Conservation (phyloP, 1,140 invertebrate species). For the Notospermus geniculatus region DNA sequence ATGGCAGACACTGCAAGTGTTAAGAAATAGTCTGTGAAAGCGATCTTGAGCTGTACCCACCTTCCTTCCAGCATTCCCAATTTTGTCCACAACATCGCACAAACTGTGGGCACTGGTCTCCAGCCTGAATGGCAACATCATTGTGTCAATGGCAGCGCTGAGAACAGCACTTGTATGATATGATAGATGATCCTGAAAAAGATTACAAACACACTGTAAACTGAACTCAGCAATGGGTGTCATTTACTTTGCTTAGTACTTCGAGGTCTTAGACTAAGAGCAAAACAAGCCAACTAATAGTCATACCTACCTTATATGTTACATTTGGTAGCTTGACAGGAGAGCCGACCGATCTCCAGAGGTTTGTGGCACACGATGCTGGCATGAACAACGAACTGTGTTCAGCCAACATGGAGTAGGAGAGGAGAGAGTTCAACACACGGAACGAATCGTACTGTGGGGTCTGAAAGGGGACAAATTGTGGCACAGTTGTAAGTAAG, state of each 20-base stretch:
- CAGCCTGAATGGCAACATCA: slow-evolving; percentile 72
- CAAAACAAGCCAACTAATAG: too few species aligned
- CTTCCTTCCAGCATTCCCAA: slow-evolving; percentile 35
- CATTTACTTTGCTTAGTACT: background rate
- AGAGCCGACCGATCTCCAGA: slow-evolving; percentile 31
- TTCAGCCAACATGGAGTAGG: slow-evolving; percentile 20
- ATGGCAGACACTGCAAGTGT: too few species aligned
- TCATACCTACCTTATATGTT: slow-evolving; percentile 60
- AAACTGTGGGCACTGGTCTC: slow-evolving; percentile 22
- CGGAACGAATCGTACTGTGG: slow-evolving; percentile 26
- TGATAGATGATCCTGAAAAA: slow-evolving; percentile 60
- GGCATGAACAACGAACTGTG: slow-evolving; percentile 37
- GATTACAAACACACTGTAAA: slow-evolving; percentile 21
- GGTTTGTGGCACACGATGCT: slow-evolving; percentile 28
- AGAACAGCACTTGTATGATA: slow-evolving; percentile 81
- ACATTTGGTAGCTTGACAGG: slow-evolving; percentile 31
- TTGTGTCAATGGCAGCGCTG: slow-evolving; percentile 75
- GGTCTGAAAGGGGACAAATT: slow-evolving; percentile 35
- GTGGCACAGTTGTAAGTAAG: too few species aligned
- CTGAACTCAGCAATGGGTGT: too few species aligned
- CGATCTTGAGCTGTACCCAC: too few species aligned
- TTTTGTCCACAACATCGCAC: slow-evolving; percentile 29
- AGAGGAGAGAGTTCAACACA: slow-evolving; percentile 37
- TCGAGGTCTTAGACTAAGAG: slow-evolving; percentile 44
- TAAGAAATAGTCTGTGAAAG: too few species aligned